Evolutionary conservation across 2,888 invertebrate genomes (phyloP).

Genomic region (Patella depressa): DNA sequence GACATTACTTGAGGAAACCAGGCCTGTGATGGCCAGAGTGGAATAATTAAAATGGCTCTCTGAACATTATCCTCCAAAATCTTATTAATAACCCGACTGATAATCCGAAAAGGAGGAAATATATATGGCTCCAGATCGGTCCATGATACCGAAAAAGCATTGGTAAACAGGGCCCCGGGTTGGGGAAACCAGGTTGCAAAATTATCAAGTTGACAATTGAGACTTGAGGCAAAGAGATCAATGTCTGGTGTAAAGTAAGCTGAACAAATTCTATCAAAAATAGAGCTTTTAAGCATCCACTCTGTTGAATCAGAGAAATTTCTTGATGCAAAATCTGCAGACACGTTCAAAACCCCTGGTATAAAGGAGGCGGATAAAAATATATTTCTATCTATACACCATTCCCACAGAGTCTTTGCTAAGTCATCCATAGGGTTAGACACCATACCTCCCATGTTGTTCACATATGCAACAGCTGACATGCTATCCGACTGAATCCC

Average conservation of each 20-base stretch:
- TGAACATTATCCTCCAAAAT: constrained; percentile 31
- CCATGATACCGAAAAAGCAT: constrained; percentile 39
- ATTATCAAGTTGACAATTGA: constrained; percentile 16
- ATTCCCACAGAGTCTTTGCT: constrained; percentile 14
- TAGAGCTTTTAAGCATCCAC: constrained; percentile 13
- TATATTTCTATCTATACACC: background rate
- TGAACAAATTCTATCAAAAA: constrained; percentile 14
- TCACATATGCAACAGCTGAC: too few relatives aligned
- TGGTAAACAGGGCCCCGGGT: constrained; percentile 15
- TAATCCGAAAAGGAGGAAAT: constrained; percentile 38
- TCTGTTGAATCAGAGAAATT: constrained; percentile 10
- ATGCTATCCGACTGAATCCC: constrained; percentile 13
- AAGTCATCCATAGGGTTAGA: constrained; percentile 1
- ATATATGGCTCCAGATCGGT: constrained; percentile 23
- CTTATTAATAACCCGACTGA: constrained; percentile 28
- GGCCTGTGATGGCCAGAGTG: constrained; percentile 33
- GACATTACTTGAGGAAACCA: constrained; percentile 32
- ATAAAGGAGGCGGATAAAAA: background rate
- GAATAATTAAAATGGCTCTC: constrained; percentile 29
- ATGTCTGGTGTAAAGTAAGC: constrained; percentile 34
- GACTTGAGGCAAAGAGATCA: constrained; percentile 35
- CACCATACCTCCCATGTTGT: constrained; percentile 10
- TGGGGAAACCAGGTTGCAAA: constrained; percentile 37
- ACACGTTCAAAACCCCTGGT: constrained; percentile 4
- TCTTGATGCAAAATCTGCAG: constrained; percentile 2